phyloP scores from a whole-genome alignment of 2,888 invertebrate species.

The Muschampia plurimacula region DNA sequence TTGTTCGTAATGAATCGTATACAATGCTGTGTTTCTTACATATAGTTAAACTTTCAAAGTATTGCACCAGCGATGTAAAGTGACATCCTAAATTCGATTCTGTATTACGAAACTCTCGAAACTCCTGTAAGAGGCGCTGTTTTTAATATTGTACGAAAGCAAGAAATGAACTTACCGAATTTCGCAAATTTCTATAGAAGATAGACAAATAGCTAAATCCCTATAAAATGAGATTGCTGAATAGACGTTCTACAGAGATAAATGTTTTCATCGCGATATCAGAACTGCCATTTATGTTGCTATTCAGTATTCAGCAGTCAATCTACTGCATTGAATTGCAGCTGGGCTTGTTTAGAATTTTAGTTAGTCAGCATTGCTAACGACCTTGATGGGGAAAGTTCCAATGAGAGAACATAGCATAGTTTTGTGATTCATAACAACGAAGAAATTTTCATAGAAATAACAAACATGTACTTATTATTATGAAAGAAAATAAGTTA shows the following conservation, averaged over 20 bases:
- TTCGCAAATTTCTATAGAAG: no score
- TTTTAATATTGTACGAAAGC: no score
- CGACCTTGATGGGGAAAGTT: neutral
- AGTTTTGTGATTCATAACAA: neutral
- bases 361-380: neutral
- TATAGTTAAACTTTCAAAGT: no score
- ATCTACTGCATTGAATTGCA: conserved; percentile 15
- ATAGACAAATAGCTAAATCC: neutral
- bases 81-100: no score
- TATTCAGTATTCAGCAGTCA: conserved; percentile 27
- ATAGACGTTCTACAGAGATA: neutral
- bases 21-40: no score
- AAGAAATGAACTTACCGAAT: no score
- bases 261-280: neutral
- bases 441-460: neutral
- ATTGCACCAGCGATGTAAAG: no score
- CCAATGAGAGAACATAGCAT: neutral
- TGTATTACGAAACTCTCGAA: no score
- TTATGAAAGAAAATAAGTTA: no score
- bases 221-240: neutral
- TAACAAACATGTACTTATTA: no score
- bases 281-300: neutral
- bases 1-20: no score
- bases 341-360: conserved; percentile 5
- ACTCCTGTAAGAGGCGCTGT: no score